Evolutionary conservation across 1,140 invertebrate species (phyloP).

Genomic region (Chrysomallon squamiferum): DNA sequence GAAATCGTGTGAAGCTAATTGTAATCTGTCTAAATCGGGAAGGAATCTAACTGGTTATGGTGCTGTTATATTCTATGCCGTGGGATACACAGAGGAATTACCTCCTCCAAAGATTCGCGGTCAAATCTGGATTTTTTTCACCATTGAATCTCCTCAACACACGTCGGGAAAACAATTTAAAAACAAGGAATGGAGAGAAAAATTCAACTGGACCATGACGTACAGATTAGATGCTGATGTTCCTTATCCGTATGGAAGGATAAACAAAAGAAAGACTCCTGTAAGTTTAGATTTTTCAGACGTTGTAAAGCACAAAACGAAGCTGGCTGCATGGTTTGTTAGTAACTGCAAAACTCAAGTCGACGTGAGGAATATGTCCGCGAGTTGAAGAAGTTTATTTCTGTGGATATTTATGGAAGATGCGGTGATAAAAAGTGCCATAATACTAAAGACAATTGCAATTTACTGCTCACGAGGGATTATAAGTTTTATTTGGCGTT

Average conservation of each 20-base stretch:
- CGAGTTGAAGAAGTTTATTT: conserved; percentile 65
- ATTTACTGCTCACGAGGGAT: conserved; percentile 78
- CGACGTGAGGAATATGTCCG: conserved; percentile 66
- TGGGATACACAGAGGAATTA: too few species aligned
- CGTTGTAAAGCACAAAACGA: conserved; percentile 23
- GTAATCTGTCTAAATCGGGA: too few species aligned
- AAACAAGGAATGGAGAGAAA: neutral
- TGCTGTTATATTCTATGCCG: too few species aligned
- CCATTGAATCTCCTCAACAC: too few species aligned
- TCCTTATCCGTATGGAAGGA: neutral
- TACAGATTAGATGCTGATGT: conserved; percentile 2
- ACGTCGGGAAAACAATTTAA: too few species aligned
- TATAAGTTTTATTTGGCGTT: conserved; percentile 97
- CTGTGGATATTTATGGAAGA: conserved; percentile 70
- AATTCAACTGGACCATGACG: conserved; percentile 7
- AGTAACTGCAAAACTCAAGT: conserved; percentile 69
- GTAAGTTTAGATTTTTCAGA: neutral
- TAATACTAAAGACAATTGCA: neutral
- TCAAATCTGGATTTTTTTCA: too few species aligned
- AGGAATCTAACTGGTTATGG: too few species aligned
- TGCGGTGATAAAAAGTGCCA: conserved; percentile 58
- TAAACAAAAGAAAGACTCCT: neutral
- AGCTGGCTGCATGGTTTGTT: conserved; percentile 69
- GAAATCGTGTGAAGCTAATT: too few species aligned
- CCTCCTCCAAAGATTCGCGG: too few species aligned